A percentile compares a stretch with the other conserved stretches of the same genome.
phyloP scores from a whole-genome alignment of 2,113 vertebrate species.

The Petrocephalus microphthalmus region DNA sequence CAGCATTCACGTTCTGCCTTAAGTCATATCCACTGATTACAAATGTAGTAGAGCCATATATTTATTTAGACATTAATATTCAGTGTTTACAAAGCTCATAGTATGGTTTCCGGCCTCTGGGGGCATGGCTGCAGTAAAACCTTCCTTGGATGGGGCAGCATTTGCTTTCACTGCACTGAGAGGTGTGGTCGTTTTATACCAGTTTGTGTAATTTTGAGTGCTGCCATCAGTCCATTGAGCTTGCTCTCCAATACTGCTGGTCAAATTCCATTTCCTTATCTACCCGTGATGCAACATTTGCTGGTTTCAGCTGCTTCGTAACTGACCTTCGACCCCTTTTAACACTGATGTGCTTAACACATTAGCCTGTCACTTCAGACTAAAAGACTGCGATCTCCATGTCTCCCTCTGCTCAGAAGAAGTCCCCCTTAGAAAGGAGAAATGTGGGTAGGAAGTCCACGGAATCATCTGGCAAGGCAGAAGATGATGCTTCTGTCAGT shows the following conservation, averaged over 20 bases:
- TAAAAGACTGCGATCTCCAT: neutral
- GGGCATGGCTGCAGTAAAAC: neutral
- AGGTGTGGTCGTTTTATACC: neutral
- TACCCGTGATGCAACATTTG: neutral
- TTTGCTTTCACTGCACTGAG: neutral
- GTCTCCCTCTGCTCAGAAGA: slow-evolving; percentile 56
- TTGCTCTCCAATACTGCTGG: neutral
- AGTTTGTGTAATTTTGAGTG: neutral
- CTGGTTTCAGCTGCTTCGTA: neutral
- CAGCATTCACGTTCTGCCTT: neutral
- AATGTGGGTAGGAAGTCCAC: slow-evolving; percentile 47
- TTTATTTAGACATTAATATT: neutral
- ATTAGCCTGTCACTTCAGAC: neutral
- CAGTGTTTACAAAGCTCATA: neutral
- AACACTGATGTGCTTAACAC: neutral
- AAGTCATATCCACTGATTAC: neutral
- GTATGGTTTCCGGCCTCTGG: neutral
- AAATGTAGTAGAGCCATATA: neutral
- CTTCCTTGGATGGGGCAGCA: neutral
- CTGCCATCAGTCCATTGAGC: neutral
- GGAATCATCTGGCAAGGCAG: slow-evolving; percentile 19
- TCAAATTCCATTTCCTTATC: neutral
- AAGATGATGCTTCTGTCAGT: slow-evolving; percentile 48
- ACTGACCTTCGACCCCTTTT: neutral
- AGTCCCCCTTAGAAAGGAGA: slow-evolving; percentile 55